Percentiles rank a stretch among this genome's conserved stretches.
These are phyloP conservation scores for Melanotaenia maccullochi DNA, from an alignment of 2,797 vertebrate genomes.

Conservation along the genomic window DNA sequence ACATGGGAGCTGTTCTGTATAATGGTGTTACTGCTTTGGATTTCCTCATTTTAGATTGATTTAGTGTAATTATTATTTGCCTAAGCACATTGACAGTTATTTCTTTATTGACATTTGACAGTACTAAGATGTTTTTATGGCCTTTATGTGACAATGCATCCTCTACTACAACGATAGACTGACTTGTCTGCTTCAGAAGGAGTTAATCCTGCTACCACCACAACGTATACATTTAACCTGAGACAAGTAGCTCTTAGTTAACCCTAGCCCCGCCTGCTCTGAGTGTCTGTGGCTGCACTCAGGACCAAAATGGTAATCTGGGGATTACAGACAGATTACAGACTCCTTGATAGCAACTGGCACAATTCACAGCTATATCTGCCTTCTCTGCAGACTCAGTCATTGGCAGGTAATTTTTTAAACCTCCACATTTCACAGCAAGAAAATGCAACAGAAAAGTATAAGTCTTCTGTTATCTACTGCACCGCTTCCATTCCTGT, in stretches of 20 bases:
- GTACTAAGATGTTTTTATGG: not conserved
- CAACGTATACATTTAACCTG: conserved; percentile 7
- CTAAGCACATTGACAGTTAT: too few relatives aligned
- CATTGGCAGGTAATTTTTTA: not conserved
- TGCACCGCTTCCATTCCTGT: not conserved
- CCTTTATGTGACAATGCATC: not conserved
- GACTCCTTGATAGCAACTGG: conserved; percentile 50
- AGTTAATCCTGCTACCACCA: not conserved
- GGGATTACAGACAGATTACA: conserved; percentile 77
- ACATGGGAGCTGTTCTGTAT: not conserved
- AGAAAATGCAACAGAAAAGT: not conserved
- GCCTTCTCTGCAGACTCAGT: conserved; percentile 24
- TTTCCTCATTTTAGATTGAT: not conserved
- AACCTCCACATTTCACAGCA: not conserved
- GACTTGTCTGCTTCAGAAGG: not conserved
- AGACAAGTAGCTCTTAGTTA: conserved; percentile 20
- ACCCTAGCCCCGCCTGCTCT: conserved; percentile 20
- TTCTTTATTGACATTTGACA: not conserved
- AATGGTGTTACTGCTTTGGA: not conserved
- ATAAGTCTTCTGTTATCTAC: not conserved
- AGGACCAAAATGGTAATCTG: conserved; percentile 64
- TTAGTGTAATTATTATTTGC: not conserved
- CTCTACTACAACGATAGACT: not conserved
- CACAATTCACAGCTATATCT: conserved; percentile 37
- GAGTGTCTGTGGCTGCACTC: conserved; percentile 26